Evolutionary conservation across 2,797 vertebrate species (phyloP).

Genomic region (Liparis tanakae): DNA sequence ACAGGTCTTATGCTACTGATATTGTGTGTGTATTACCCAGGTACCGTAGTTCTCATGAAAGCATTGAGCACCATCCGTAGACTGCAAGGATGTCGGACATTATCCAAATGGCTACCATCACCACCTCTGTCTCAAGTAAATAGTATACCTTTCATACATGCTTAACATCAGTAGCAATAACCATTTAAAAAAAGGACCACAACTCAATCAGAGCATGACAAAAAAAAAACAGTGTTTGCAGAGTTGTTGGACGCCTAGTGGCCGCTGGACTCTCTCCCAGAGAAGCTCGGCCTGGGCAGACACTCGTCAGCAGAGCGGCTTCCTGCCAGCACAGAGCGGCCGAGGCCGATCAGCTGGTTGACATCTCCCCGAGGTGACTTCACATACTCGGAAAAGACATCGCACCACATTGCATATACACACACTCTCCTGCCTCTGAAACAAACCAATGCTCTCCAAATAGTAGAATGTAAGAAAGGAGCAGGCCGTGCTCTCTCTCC

Average conservation of each 20-base stretch:
- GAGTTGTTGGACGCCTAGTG: slow-evolving; percentile 18
- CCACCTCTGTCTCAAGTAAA: slow-evolving; percentile 24
- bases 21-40: slow-evolving; percentile 60
- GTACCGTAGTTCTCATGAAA: slow-evolving; percentile 52
- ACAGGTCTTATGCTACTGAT: slow-evolving; percentile 54
- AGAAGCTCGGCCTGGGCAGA: slow-evolving; percentile 37
- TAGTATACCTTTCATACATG: not conserved
- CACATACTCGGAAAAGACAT: slow-evolving; percentile 16
- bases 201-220: not conserved
- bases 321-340: slow-evolving; percentile 53
- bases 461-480: not conserved
- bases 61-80: slow-evolving; percentile 55
- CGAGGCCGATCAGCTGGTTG: slow-evolving; percentile 36
- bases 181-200: not conserved
- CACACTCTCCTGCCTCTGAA: not conserved
- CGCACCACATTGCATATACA: slow-evolving; percentile 17
- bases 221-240: slow-evolving; percentile 10
- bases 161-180: not conserved
- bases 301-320: slow-evolving; percentile 43
- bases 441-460: not conserved
- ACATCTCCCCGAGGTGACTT: slow-evolving; percentile 40
- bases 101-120: slow-evolving; percentile 1
- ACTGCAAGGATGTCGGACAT: slow-evolving; percentile 29
- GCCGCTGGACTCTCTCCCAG: slow-evolving; percentile 22
- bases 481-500: not conserved